These are phyloP conservation scores for Tribolium castaneum DNA, from an alignment of 1,140 invertebrate species.

Conservation along the genomic window DNA sequence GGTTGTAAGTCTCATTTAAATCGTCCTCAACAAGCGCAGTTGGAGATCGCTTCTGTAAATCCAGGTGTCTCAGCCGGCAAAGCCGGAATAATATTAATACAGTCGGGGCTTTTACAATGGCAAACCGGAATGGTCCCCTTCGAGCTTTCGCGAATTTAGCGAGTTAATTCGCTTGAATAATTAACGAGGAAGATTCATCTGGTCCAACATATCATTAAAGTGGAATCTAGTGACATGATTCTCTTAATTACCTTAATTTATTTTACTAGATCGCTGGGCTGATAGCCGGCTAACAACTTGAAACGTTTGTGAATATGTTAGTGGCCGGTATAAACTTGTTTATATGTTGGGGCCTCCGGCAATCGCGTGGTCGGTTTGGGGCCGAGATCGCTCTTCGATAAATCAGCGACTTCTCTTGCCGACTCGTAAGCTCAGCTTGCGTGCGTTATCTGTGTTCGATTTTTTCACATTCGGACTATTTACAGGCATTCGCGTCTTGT, in stretches of 20 bases:
- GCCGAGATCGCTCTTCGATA: conserved; percentile 51
- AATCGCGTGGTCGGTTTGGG: conserved; percentile 53
- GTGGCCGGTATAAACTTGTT: conserved; percentile 56
- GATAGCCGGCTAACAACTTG: conserved; percentile 54
- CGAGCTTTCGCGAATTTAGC: conserved; percentile 30
- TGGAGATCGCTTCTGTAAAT: conserved; percentile 17
- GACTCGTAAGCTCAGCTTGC: conserved; percentile 42
- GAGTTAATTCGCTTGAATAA: conserved; percentile 49
- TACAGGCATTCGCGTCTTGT: conserved; percentile 46
- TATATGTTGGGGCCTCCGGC: conserved; percentile 49
- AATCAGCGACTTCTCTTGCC: conserved; percentile 50
- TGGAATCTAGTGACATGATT: conserved; percentile 63
- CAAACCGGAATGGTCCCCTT: conserved; percentile 15
- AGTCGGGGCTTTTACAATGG: conserved; percentile 1
- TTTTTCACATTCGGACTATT: conserved; percentile 47
- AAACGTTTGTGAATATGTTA: conserved; percentile 53
- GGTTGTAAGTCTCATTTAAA: conserved; percentile 14
- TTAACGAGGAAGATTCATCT: conserved; percentile 58
- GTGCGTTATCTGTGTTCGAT: conserved; percentile 41
- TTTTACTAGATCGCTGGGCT: conserved; percentile 57
- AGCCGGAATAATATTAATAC: conserved; percentile 14
- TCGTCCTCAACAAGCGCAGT: background rate
- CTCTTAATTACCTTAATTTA: conserved; percentile 64
- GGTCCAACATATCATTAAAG: conserved; percentile 61
- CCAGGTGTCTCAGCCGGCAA: conserved; percentile 2